phyloP scores from a whole-genome alignment of 2,797 vertebrate species.

The Sebastes elongatus region DNA sequence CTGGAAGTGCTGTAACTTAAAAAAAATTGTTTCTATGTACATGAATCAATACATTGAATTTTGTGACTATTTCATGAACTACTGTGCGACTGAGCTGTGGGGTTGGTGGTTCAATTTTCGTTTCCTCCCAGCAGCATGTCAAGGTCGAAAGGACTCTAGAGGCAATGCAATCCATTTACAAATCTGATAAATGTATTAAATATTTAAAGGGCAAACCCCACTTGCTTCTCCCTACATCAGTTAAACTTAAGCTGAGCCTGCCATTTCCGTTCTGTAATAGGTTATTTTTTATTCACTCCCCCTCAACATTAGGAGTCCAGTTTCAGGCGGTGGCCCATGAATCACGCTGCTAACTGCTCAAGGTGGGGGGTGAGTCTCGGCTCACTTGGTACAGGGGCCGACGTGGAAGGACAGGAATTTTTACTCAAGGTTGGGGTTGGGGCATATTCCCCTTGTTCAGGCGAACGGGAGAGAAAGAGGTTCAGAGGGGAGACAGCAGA shows the following conservation, averaged over 20 bases:
- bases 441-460: conserved; percentile 40
- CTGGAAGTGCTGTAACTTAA: too few species aligned
- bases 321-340: conserved; percentile 32
- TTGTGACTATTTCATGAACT: too few species aligned
- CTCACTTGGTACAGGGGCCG: conserved; percentile 5
- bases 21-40: too few species aligned
- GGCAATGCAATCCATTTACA: conserved; percentile 1
- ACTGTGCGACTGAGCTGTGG: neutral
- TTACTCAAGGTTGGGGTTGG: conserved; percentile 51
- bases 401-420: conserved; percentile 52
- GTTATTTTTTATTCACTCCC: conserved; percentile 42
- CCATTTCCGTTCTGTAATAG: neutral
- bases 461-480: conserved; percentile 17
- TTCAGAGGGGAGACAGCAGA: conserved; percentile 16
- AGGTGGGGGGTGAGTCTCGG: conserved; percentile 15
- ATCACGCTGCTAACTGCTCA: conserved; percentile 32
- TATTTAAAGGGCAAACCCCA: neutral
- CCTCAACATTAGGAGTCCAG: conserved; percentile 35
- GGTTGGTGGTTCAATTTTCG: neutral
- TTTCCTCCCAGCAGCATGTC: neutral
- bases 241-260: neutral
- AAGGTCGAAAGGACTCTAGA: neutral
- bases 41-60: too few species aligned
- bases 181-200: conserved; percentile 3
- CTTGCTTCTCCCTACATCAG: neutral